Conservation (phyloP, 1,140 invertebrate species). For the Hyles euphorbiae region DNA sequence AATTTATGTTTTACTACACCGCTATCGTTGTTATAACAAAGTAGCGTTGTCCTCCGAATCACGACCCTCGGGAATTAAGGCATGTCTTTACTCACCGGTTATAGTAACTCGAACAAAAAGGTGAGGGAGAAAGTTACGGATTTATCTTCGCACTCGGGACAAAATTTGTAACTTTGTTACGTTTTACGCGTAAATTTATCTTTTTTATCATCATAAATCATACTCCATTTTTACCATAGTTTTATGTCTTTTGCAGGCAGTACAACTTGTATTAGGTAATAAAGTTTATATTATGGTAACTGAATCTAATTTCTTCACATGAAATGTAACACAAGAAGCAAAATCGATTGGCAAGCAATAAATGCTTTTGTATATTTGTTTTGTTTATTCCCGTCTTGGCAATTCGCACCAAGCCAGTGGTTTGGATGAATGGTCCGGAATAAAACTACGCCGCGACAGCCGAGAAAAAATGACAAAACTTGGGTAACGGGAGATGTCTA, state of each 20-base stretch:
- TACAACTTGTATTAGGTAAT: background rate
- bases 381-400: constrained; percentile 5
- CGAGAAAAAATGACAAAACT: constrained; percentile 11
- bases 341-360: no score
- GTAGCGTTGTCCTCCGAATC: background rate
- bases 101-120: constrained; percentile 10
- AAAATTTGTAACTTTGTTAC: constrained; percentile 14
- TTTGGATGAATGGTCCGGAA: constrained; percentile 19
- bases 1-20: no score
- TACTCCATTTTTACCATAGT: constrained; percentile 4
- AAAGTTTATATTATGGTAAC: background rate
- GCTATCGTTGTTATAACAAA: background rate
- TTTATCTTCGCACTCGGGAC: constrained; percentile 8
- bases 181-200: constrained; percentile 4
- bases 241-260: background rate
- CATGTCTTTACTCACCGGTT: background rate
- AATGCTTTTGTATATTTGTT: background rate
- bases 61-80: constrained; percentile 1
- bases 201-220: constrained; percentile 5
- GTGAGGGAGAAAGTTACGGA: constrained; percentile 10
- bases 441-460: constrained; percentile 9
- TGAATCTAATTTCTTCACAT: background rate
- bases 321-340: no score
- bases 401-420: constrained; percentile 12
- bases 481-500: constrained; percentile 14